Conservation (phyloP, 2,888 invertebrate genomes). For the Thera britannica region DNA sequence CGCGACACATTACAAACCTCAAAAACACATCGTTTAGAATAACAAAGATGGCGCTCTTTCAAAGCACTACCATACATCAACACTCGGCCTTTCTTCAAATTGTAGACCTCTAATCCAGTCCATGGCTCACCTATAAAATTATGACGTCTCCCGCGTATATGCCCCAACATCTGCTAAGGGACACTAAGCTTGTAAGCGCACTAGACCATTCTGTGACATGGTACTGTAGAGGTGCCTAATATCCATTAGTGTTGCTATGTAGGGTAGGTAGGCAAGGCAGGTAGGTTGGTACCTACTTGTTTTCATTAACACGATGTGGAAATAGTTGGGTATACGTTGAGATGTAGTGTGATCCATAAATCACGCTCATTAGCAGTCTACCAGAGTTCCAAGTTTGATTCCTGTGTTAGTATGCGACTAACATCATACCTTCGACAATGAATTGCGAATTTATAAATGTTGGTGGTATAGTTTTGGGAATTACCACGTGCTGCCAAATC, state of each 20-base stretch:
- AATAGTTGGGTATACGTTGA: not conserved
- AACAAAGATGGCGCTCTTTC: conserved; percentile 4
- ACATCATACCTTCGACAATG: conserved; percentile 56
- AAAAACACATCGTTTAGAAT: not conserved
- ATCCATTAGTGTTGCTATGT: no score
- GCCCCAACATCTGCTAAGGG: no score
- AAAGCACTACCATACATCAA: no score
- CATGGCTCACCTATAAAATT: no score
- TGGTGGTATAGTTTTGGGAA: conserved; percentile 22
- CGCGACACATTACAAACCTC: not conserved
- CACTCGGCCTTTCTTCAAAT: not conserved
- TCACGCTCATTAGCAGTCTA: conserved; percentile 67
- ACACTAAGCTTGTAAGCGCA: no score
- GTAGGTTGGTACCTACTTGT: no score
- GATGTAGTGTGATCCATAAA: conserved; percentile 45
- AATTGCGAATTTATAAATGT: conserved; percentile 50
- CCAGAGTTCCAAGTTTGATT: conserved; percentile 54
- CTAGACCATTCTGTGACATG: no score
- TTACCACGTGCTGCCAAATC: conserved; percentile 2
- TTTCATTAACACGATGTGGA: no score
- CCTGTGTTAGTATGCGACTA: conserved; percentile 59
- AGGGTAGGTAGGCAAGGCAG: no score
- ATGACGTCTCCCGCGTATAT: no score
- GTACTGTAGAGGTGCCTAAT: no score
- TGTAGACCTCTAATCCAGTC: no score